Percentiles rank a stretch among this genome's conserved stretches.
phyloP scores from a whole-genome alignment of 2,888 invertebrate genomes.

The Schizotus pectinicornis region DNA sequence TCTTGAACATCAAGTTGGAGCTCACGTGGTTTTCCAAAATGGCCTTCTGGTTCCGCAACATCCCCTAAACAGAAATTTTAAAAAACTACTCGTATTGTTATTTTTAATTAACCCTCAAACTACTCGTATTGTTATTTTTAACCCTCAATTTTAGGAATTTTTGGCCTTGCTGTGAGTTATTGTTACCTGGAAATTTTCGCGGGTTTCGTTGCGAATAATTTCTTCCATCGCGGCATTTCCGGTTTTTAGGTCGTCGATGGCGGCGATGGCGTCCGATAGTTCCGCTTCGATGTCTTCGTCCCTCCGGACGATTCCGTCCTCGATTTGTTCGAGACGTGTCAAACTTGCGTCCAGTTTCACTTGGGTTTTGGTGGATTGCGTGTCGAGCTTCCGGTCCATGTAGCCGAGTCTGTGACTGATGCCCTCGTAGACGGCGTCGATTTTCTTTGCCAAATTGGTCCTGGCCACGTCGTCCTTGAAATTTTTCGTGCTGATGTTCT shows the following conservation, averaged over 20 bases:
- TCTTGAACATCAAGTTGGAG: slow-evolving; percentile 1
- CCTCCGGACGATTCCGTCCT: slow-evolving; percentile 49
- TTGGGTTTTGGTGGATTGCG: slow-evolving; percentile 52
- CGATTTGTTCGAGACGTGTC: slow-evolving; percentile 51
- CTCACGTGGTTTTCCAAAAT: slow-evolving; percentile 3
- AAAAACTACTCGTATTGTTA: no score
- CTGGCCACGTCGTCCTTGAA: slow-evolving; percentile 57
- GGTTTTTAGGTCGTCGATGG: slow-evolving; percentile 54
- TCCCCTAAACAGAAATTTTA: no score
- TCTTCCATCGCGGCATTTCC: slow-evolving; percentile 42
- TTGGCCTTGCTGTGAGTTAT: no score
- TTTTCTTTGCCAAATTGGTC: slow-evolving; percentile 55
- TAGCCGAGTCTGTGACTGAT: slow-evolving; percentile 54
- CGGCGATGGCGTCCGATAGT: slow-evolving; percentile 50
- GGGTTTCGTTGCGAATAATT: slow-evolving; percentile 45
- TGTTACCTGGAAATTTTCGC: slow-evolving; percentile 48
- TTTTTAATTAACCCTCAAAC: no score
- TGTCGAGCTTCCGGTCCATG: slow-evolving; percentile 55
- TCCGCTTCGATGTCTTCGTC: slow-evolving; percentile 54
- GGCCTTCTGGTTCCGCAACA: background rate
- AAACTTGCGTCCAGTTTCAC: slow-evolving; percentile 51
- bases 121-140: no score
- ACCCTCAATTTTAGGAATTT: no score
- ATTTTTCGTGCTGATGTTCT: slow-evolving; percentile 55
- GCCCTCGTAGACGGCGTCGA: slow-evolving; percentile 58